These are phyloP conservation scores for Plecotus auritus DNA, from an alignment of 2,113 vertebrate species.

Conservation along the genomic window DNA sequence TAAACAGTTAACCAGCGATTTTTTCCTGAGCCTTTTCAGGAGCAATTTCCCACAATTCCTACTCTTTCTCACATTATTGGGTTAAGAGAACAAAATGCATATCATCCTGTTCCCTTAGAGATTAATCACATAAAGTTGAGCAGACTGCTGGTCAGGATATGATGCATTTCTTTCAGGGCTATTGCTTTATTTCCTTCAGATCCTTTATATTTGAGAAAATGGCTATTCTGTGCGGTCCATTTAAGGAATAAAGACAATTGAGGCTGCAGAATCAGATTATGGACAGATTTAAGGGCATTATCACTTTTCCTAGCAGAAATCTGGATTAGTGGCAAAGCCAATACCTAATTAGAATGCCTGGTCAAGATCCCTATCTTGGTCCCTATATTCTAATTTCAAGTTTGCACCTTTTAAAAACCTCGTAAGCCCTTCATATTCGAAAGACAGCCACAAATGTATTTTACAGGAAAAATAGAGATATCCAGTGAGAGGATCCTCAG, in stretches of 20 bases:
- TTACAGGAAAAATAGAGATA: not conserved
- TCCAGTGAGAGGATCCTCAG: not conserved
- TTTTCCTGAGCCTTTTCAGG: not conserved
- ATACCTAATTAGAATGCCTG: not conserved
- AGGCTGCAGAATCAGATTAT: not conserved
- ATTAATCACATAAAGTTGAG: not conserved
- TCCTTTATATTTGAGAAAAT: not conserved
- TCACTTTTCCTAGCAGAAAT: not conserved
- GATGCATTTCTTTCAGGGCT: not conserved
- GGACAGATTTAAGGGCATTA: not conserved
- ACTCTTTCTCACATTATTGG: not conserved
- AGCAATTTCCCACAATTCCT: not conserved
- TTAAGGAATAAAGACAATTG: conserved; percentile 8
- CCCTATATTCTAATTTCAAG: not conserved
- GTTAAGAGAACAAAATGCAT: not conserved
- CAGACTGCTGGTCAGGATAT: not conserved
- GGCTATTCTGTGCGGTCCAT: not conserved
- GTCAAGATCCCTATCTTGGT: not conserved
- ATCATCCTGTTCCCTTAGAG: not conserved
- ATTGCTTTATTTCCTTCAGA: not conserved
- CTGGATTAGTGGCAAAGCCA: not conserved
- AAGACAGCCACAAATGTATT: not conserved
- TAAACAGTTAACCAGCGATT: not conserved
- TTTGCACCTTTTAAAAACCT: not conserved
- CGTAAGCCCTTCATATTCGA: not conserved